These are phyloP conservation scores for Uloborus plumipes DNA, from an alignment of 2,888 invertebrate genomes.

Conservation along the genomic window DNA sequence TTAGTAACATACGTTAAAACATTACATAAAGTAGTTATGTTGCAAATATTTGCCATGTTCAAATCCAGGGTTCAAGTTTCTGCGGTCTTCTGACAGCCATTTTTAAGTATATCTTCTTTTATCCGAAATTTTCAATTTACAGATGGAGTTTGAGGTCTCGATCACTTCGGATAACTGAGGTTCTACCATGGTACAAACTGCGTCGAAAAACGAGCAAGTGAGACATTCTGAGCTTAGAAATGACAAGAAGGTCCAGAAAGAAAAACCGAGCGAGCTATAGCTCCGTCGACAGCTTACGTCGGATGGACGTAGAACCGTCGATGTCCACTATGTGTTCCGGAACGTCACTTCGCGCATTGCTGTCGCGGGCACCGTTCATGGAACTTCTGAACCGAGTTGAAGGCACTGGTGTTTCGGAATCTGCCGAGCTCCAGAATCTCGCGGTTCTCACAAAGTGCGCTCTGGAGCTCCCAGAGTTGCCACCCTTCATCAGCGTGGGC, in stretches of 20 bases:
- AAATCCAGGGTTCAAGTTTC: no score
- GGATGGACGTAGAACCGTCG: constrained; percentile 57
- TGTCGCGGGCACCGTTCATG: constrained; percentile 32
- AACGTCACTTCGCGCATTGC: constrained; percentile 48
- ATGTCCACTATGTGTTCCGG: constrained; percentile 56
- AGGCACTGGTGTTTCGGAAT: constrained; percentile 58
- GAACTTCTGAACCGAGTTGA: constrained; percentile 56
- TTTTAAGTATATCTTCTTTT: no score
- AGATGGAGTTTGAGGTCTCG: no score
- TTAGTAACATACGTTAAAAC: no score
- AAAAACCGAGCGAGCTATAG: constrained; percentile 44
- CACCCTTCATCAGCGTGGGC: not conserved
- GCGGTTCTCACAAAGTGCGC: constrained; percentile 31
- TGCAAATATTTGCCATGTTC: no score
- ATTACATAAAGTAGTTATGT: no score
- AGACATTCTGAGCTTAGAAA: constrained; percentile 18
- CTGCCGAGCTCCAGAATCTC: constrained; percentile 51
- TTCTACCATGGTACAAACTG: no score
- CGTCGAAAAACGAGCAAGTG: not conserved
- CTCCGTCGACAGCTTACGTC: constrained; percentile 65
- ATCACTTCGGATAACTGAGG: no score
- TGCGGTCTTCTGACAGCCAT: no score
- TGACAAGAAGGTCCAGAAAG: not conserved
- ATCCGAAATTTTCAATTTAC: no score
- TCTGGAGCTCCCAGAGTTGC: not conserved